Base-by-base conservation (phyloP, 30 jellyfish, hydroid and myxozoan genomes). In the Chironex yamaguchii region DNA sequence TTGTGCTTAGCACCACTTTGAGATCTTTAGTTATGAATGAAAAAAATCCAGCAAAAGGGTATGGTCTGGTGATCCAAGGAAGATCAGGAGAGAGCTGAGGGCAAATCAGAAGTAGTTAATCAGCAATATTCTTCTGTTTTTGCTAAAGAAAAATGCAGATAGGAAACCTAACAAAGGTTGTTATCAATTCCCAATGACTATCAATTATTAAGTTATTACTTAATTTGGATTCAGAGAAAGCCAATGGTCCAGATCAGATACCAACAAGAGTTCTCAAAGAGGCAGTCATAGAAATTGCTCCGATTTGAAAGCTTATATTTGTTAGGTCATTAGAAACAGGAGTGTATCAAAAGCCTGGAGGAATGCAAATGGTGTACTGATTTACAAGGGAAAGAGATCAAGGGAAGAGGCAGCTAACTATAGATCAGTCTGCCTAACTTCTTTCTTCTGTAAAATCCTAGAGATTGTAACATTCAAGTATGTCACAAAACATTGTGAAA, bases 191-290 rank as follows among this genome's bases (percentile, higher is more conserved):
- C n/a, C n/a, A n/a, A n/a, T n/a, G n/a, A n/a, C n/a, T n/a, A n/a
- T n/a, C n/a, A n/a, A n/a, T n/a, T n/a, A n/a, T n/a, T n/a, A n/a
- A n/a, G n/a, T n/a, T n/a, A n/a, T n/a, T n/a, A n/a, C n/a, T n/a
- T n/a, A 68, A 30, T 34, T 29, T 34, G 82, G 66, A 30, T 33
- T 65, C 65, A 29, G 52, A 73, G 72, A 73, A 73, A 23, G 76
- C 73, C 75, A 73, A 35, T 73, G 86, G 86, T 2, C 86, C 86
- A 2, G 75, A 73, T 73, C 73, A 73, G 73, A 20, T 73, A 49
- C 86, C 73, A 73, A 34, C 86, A 73, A 73, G 86, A 73, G 86
- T 73, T 24, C 86, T 73, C 29, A 73, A 73, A 58, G 86, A 73
- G 86, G 86, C 86, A 42, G 86, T 53, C 26, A 73, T 24, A 49